Base-by-base conservation (phyloP, 1,140 invertebrate species). In the Pachypsylla venusta region DNA sequence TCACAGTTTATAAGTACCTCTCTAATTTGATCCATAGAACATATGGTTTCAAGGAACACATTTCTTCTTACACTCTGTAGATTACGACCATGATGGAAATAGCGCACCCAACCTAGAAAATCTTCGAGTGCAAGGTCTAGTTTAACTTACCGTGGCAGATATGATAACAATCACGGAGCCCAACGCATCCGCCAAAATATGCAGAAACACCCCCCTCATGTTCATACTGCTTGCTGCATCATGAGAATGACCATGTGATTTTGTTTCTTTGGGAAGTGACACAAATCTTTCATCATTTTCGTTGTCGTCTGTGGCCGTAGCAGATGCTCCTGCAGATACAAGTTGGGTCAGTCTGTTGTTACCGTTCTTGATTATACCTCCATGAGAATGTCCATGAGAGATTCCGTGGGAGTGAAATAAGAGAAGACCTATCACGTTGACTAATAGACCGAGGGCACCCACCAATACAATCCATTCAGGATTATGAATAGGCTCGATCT, bases 181-280 rank as follows among this genome's bases (percentile, higher is more conserved):
- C 30, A 97, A 73, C 22, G 95, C 95, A 76, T 99, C 96, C 24
- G 93, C 95, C 3, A 99, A 70, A 3, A 99, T 87, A 73, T 99
- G 97, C 42, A 99, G 77, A 70, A 98, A 99, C 1, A 98, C 96
- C 16, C 93, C 94, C 54, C 87, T 79, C 89, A 98, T 98, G 69
- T 99, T 99, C 83, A 99, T 86, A 67, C 95, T 86, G 24, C 81
- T 81, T 0, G 84, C 78, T 66, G 83, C 79, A 55, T 73, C 70
- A 63, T 83, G 79, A 2, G 73, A 71, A 62, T 82, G 79, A 27
- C 67, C 69, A 56, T 69, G 70, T 64, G 2, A 70, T 65, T 58
- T 71, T 62, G 13, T 48, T 61, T 27, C 58, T 62, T 28, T 19
- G 24, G 26, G 74, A 69, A 25, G 74, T 72, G 68, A 70, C 54